Conservation (phyloP, 2,888 invertebrate genomes). For the Apodemia zela region DNA sequence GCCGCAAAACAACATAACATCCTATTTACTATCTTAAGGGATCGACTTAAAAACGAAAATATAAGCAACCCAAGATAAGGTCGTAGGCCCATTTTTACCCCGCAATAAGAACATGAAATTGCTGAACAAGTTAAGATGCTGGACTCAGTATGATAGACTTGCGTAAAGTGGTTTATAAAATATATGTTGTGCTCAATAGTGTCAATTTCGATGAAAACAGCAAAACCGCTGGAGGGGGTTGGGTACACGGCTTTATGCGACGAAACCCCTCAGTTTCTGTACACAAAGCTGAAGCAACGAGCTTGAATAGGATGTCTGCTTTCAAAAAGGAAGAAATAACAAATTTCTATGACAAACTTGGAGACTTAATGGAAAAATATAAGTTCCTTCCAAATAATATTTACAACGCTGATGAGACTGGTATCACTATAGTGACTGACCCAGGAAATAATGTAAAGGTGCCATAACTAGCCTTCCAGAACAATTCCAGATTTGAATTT, state of each 20-base stretch:
- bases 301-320: too few species aligned
- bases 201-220: slow-evolving; percentile 24
- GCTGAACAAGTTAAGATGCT: background rate
- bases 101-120: background rate
- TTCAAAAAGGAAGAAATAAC: too few species aligned
- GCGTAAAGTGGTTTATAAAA: background rate
- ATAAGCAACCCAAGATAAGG: background rate
- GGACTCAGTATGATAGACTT: background rate
- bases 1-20: background rate
- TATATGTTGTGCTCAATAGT: background rate
- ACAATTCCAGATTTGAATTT: too few species aligned
- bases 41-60: background rate
- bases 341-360: background rate
- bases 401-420: background rate
- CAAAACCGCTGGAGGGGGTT: slow-evolving; percentile 32
- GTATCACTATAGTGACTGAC: background rate
- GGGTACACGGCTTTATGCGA: slow-evolving; percentile 28
- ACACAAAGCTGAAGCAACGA: slow-evolving; percentile 3
- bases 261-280: slow-evolving; percentile 22
- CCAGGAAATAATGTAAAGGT: too few species aligned
- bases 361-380: background rate
- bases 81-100: background rate
- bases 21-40: background rate
- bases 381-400: background rate
- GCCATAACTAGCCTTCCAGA: too few species aligned